Evolutionary conservation across 2,113 vertebrate genomes (phyloP).

Genomic region (Collichthys lucidus): DNA sequence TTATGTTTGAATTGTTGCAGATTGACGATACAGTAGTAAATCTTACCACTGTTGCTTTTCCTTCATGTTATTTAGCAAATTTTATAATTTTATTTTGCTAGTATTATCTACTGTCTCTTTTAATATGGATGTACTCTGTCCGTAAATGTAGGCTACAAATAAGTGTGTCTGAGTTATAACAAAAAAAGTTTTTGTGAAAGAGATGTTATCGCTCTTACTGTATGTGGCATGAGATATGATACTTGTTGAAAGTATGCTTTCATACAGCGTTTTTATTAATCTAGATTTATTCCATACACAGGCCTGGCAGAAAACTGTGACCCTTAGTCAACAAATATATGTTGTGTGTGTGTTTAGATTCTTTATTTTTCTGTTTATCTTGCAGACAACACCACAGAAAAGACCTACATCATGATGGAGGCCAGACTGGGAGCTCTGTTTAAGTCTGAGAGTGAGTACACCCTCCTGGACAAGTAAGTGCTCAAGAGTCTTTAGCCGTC

Average conservation of each 20-base stretch:
- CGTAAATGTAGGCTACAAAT: background rate
- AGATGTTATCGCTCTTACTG: background rate
- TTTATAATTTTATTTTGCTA: background rate
- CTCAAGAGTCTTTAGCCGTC: background rate
- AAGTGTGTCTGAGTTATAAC: background rate
- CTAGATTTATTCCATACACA: background rate
- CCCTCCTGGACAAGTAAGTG: conserved; percentile 91
- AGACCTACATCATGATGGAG: conserved; percentile 95
- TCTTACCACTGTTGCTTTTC: background rate
- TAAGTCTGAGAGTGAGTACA: conserved; percentile 93
- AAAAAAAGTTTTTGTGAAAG: background rate
- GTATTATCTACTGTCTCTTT: background rate
- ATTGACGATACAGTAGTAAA: no score
- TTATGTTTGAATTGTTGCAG: no score
- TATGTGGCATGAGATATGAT: background rate
- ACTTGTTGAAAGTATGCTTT: background rate
- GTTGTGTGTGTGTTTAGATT: background rate
- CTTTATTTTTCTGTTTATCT: background rate
- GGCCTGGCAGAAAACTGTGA: background rate
- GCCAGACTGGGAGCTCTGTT: conserved; percentile 92
- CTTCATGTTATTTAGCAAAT: background rate
- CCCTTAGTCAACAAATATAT: background rate
- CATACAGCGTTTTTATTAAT: no score
- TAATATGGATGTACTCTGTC: background rate
- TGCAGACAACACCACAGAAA: conserved; percentile 87